Percentiles rank a stretch among this genome's conserved stretches.
phyloP scores from a whole-genome alignment of 2,113 vertebrate species.

The Melanerpes aurifrons region DNA sequence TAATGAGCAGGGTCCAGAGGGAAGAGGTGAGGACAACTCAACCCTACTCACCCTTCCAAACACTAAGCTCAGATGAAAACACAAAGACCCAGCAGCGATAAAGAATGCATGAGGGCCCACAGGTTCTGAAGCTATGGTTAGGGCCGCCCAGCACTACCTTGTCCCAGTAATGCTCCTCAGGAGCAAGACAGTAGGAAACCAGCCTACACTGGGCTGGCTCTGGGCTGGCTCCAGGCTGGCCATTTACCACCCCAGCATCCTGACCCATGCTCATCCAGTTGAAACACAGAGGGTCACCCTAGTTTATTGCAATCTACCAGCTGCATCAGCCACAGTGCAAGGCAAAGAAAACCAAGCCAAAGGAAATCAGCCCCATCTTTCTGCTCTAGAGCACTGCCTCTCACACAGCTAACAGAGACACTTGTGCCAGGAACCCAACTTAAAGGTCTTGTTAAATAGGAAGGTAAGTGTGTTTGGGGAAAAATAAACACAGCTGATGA shows the following conservation, averaged over 20 bases:
- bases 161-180: rapidly evolving
- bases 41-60: neutral
- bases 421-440: neutral
- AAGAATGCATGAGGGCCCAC: neutral
- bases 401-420: neutral
- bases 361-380: neutral
- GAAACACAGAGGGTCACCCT: rapidly evolving
- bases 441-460: neutral
- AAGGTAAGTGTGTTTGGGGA: neutral
- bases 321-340: rapidly evolving
- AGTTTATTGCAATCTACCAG: neutral
- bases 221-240: neutral
- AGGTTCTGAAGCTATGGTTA: neutral
- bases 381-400: neutral
- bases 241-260: neutral
- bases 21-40: neutral
- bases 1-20: neutral
- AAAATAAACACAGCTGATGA: neutral
- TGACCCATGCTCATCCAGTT: neutral
- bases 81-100: neutral
- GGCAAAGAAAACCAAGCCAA: neutral
- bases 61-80: neutral
- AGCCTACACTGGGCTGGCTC: neutral
- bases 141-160: neutral
- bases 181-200: neutral